Evolutionary conservation across 2,113 vertebrate species (phyloP).

Genomic region (Hippoglossus stenolepis): DNA sequence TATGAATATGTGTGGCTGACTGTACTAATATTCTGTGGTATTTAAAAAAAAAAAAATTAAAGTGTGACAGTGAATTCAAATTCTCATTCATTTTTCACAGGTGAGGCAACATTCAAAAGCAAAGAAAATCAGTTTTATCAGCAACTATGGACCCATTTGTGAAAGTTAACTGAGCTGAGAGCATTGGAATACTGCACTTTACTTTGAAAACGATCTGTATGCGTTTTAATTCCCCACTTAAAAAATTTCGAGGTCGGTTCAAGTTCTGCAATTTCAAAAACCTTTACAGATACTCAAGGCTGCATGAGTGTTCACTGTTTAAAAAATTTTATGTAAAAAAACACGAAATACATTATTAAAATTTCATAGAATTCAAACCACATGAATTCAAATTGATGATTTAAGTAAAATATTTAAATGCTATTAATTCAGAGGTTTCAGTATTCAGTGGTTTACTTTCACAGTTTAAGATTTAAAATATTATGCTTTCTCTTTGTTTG

Average conservation of each 20-base stretch:
- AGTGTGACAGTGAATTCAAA: conserved; percentile 68
- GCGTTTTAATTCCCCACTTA: no score
- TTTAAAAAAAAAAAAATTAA: conserved; percentile 84
- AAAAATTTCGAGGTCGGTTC: no score
- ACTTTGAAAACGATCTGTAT: no score
- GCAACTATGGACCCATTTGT: neutral
- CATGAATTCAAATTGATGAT: neutral
- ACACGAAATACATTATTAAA: neutral
- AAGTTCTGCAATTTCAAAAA: no score
- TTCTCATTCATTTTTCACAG: conserved; percentile 6
- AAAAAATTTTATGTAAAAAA: neutral
- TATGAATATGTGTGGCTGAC: conserved; percentile 72
- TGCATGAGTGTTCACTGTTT: neutral
- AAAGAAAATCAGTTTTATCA: neutral
- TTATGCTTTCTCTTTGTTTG: neutral
- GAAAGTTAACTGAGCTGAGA: neutral
- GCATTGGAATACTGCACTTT: neutral
- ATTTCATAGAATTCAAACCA: neutral
- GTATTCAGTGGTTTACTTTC: neutral
- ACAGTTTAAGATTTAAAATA: neutral
- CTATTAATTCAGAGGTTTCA: neutral
- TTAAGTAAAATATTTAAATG: neutral
- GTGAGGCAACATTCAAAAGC: neutral
- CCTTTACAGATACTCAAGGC: neutral
- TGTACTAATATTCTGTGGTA: conserved; percentile 83